Conservation (phyloP, 2,888 invertebrate species). For the Nomada lathburiana region DNA sequence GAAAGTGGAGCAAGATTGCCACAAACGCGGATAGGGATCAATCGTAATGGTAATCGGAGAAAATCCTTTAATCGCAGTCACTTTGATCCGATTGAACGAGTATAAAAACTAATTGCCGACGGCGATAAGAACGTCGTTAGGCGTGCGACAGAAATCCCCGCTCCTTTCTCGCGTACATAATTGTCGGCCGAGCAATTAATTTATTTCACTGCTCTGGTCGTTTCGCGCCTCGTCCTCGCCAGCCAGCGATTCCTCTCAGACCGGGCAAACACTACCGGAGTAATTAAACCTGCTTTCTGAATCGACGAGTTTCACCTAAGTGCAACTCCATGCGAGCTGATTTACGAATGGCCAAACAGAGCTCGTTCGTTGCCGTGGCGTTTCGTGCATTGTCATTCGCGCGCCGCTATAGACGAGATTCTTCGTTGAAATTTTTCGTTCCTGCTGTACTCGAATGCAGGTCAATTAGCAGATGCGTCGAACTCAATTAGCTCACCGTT, state of each 20-base stretch:
- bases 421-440: too few species aligned
- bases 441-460: too few species aligned
- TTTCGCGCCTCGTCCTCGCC: conserved; percentile 12
- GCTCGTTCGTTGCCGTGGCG: not conserved
- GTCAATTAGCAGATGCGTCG: too few species aligned
- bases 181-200: conserved; percentile 56
- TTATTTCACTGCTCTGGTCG: conserved; percentile 42
- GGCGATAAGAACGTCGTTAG: conserved; percentile 54
- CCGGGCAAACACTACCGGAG: conserved; percentile 32
- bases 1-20: not conserved
- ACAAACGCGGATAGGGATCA: not conserved
- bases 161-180: conserved; percentile 35
- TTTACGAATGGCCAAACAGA: conserved; percentile 36
- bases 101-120: conserved; percentile 61
- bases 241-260: conserved; percentile 11
- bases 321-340: conserved; percentile 24
- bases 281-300: conserved; percentile 48
- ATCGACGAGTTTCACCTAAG: conserved; percentile 39
- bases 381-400: too few species aligned
- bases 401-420: too few species aligned
- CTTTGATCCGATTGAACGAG: conserved; percentile 45
- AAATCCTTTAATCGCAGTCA: conserved; percentile 2
- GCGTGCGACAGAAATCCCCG: conserved; percentile 23
- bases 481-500: not conserved
- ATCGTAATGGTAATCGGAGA: not conserved